Conservation (phyloP, 2,113 vertebrate species). For the Empidonax alnorum region DNA sequence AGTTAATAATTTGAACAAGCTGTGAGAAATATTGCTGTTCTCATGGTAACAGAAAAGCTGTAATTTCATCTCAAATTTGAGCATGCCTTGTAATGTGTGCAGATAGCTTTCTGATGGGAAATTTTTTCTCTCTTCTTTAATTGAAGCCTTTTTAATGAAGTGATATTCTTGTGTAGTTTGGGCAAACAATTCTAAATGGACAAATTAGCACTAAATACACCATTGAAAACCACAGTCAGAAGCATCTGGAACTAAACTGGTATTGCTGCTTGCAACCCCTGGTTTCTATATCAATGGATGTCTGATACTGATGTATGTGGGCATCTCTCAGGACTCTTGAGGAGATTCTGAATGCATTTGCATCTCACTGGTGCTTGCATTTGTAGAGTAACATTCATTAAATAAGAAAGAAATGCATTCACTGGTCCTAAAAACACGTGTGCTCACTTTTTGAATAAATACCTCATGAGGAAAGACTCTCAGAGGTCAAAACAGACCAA, state of each 20-base stretch:
- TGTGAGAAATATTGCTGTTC: constrained; percentile 65
- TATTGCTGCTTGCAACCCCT: neutral
- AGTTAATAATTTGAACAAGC: constrained; percentile 73
- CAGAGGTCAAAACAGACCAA: neutral
- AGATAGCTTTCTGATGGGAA: constrained; percentile 48
- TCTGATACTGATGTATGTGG: neutral
- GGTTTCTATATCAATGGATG: neutral
- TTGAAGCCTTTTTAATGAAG: constrained; percentile 62
- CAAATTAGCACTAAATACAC: constrained; percentile 49
- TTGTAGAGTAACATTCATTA: neutral
- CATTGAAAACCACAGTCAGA: neutral
- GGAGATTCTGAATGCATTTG: neutral
- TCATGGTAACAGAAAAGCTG: constrained; percentile 74
- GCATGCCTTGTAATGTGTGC: constrained; percentile 3
- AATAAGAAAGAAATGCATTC: neutral
- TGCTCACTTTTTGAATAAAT: neutral
- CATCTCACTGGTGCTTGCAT: neutral
- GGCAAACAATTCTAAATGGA: constrained; percentile 39
- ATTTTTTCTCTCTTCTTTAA: constrained; percentile 43
- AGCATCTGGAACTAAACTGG: neutral
- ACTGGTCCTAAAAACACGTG: neutral
- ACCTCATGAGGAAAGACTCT: neutral
- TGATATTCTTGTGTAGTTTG: neutral
- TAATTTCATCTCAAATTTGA: constrained; percentile 61
- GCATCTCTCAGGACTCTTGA: neutral